Evolutionary conservation across 2,888 invertebrate genomes (phyloP), one percentile per base, ranked within the genome.

Genomic region (Bombylius major): DNA sequence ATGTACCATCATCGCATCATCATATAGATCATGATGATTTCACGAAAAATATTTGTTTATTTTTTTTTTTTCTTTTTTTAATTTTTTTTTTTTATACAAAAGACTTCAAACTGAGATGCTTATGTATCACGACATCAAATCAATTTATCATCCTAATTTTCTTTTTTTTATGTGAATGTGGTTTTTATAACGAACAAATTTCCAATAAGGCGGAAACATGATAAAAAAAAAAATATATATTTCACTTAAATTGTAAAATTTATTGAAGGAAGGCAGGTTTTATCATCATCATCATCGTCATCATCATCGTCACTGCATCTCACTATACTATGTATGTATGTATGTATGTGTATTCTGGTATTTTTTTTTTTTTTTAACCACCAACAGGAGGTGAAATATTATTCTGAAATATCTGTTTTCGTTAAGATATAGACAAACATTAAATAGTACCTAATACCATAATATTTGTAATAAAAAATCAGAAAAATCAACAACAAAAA

Each of bases 181-280:
- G 4, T 9, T 42, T 42, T 42, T 42, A 42, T 11, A 42, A 42
- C 12, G 39, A 42, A 51, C 49, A 49, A 54, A 57, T 57, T 57
- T 57, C 51, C 57, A 57, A 57, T 57, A 57, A 57, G 57, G 57
- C 57, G 54, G 57, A 57, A 57, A 57, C 57, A 54, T 54, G 57
- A 57, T 57, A 56, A 56, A 50, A 56, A 56, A 50, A 46, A 50
- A 31, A 33, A 39, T 39, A 23, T 2, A 23, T 1, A 23, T 2
- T 23, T 23, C 23, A 23, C 23, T 23, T 23, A 23, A 44, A 51
- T 5, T 5, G 36, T 44, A 55, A 55, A 55, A 7, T 55, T 51
- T 55, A 51, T 33, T 31, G 50, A 45, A 36, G 34, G 34, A 36
- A 36, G 8, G 8, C 7, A 36, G 8, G 8, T 23, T 11, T 42